Percentiles rank a stretch among this genome's conserved stretches.
Conservation (phyloP, 37 sponge, comb jelly and placozoan species). For the Spongilla lacustris region DNA sequence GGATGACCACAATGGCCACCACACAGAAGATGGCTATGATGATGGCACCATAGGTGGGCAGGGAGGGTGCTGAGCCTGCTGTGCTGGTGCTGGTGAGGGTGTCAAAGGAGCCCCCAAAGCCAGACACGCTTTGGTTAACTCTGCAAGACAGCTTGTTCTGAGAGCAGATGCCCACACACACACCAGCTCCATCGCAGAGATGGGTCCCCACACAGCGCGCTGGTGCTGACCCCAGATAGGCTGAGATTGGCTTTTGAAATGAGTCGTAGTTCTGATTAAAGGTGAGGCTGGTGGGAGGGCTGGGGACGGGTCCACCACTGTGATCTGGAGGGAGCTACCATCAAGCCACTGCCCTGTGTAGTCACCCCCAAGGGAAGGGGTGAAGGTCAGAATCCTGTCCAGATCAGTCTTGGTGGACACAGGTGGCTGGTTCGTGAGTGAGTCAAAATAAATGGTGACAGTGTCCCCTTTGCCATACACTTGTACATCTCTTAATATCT, state of each 20-base stretch:
- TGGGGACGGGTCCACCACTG: constrained; percentile 51
- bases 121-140: constrained; percentile 43
- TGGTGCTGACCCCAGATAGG: constrained; percentile 40
- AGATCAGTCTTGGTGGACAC: constrained; percentile 63
- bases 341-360: constrained; percentile 78
- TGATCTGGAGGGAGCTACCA: constrained; percentile 52
- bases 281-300: constrained; percentile 22
- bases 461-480: constrained; percentile 69
- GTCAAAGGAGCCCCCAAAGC: constrained; percentile 48
- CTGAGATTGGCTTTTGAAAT: constrained; percentile 8
- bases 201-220: constrained; percentile 68
- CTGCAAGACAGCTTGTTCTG: constrained; percentile 70
- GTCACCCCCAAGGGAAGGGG: constrained; percentile 63
- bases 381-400: constrained; percentile 70
- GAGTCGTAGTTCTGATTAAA: constrained; percentile 72
- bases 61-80: not conserved
- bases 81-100: not conserved
- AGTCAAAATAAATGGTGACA: constrained; percentile 71
- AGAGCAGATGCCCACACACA: constrained; percentile 75
- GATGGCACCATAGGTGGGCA: constrained; percentile 18
- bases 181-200: not conserved
- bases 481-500: too few relatives aligned
- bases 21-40: constrained; percentile 61
- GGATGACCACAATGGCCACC: constrained; percentile 32
- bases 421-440: constrained; percentile 61